Evolutionary conservation across 2,113 vertebrate species (phyloP).

Genomic region (Hirundichthys speculiger): DNA sequence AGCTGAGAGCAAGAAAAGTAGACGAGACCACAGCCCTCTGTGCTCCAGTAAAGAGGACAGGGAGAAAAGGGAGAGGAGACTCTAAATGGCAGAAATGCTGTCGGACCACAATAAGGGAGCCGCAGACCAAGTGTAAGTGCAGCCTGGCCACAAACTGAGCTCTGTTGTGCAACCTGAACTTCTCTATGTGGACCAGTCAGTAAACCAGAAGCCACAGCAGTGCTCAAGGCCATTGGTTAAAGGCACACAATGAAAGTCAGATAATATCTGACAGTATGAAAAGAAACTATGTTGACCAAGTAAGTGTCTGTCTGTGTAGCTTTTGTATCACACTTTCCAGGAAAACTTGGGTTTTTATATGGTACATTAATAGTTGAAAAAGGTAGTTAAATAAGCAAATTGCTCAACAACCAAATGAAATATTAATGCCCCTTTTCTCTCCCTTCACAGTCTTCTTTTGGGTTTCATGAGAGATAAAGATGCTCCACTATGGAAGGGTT

Average conservation of each 20-base stretch:
- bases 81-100: slow-evolving; percentile 72
- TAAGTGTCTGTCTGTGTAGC: slow-evolving; percentile 14
- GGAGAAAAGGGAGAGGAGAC: slow-evolving; percentile 51
- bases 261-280: slow-evolving; percentile 28
- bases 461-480: slow-evolving; percentile 83
- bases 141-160: slow-evolving; percentile 59
- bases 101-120: slow-evolving; percentile 72
- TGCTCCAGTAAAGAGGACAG: slow-evolving; percentile 54
- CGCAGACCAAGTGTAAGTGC: slow-evolving; percentile 74
- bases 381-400: slow-evolving; percentile 4
- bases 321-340: slow-evolving; percentile 23
- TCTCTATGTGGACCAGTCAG: slow-evolving; percentile 42
- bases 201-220: slow-evolving; percentile 49
- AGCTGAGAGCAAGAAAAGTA: slow-evolving; percentile 72
- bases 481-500: slow-evolving; percentile 88
- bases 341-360: slow-evolving; percentile 3
- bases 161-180: slow-evolving; percentile 60
- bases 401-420: background rate
- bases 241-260: slow-evolving; percentile 31
- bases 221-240: slow-evolving; percentile 38
- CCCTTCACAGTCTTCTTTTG: slow-evolving; percentile 84
- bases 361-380: slow-evolving; percentile 1
- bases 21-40: slow-evolving; percentile 68
- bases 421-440: background rate
- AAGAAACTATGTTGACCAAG: slow-evolving; percentile 32